phyloP scores from a whole-genome alignment of 2,797 vertebrate genomes.

The Poecilia picta region DNA sequence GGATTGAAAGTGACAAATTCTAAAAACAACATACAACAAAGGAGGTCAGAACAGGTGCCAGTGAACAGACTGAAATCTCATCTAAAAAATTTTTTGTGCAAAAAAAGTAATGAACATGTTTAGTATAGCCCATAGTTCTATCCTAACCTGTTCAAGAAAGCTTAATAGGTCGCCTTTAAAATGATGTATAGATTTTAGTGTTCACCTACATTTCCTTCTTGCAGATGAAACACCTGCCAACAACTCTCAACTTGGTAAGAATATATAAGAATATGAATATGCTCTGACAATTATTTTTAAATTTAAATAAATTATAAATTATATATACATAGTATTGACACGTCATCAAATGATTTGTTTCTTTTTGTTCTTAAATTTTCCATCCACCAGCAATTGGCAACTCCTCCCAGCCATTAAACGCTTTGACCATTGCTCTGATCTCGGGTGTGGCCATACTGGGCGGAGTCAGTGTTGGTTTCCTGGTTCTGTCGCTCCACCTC shows the following conservation, averaged over 20 bases:
- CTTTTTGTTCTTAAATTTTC: slow-evolving; percentile 9
- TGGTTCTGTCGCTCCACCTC: slow-evolving; percentile 85
- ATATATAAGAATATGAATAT: too few relatives aligned
- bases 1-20: too few relatives aligned
- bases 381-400: slow-evolving; percentile 68
- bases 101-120: too few relatives aligned
- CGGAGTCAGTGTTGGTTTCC: slow-evolving; percentile 84
- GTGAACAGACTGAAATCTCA: too few relatives aligned
- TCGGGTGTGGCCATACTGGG: slow-evolving; percentile 90
- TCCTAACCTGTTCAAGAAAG: too few relatives aligned
- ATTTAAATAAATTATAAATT: too few relatives aligned
- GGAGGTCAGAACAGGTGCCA: too few relatives aligned
- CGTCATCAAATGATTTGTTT: not conserved
- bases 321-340: not conserved
- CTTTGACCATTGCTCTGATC: slow-evolving; percentile 88
- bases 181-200: not conserved
- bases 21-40: too few relatives aligned
- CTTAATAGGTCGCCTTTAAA: not conserved
- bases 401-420: slow-evolving; percentile 81
- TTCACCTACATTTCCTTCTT: slow-evolving; percentile 35
- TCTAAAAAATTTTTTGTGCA: too few relatives aligned
- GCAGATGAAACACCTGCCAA: slow-evolving; percentile 93
- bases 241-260: slow-evolving; percentile 96
- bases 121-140: too few relatives aligned
- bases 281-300: not conserved